A percentile compares a stretch with the other conserved stretches of the same genome.
These are phyloP conservation scores for Troglohyphantes excavatus DNA, from an alignment of 2,888 invertebrate genomes.

Conservation along the genomic window DNA sequence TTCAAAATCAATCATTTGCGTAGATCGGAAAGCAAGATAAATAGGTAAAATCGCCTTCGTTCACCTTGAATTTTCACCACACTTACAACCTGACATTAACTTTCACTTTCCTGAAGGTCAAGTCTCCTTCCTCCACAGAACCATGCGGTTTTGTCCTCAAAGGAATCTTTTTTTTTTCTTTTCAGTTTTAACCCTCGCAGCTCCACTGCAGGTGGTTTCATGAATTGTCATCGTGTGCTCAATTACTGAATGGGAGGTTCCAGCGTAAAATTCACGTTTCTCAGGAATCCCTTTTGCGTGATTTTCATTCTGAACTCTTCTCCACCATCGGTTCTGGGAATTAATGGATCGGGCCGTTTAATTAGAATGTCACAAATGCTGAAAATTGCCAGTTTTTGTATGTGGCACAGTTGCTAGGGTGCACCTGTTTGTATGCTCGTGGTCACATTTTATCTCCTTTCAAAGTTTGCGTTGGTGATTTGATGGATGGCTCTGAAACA, in stretches of 20 bases:
- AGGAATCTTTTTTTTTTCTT: background rate
- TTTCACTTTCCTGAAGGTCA: conserved; percentile 36
- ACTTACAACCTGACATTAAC: conserved; percentile 15
- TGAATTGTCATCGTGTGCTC: background rate
- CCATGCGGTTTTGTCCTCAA: background rate
- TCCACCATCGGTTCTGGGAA: too few species aligned
- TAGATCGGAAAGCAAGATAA: conserved; percentile 21
- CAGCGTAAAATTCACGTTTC: background rate
- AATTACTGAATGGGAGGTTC: background rate
- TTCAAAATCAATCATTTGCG: conserved; percentile 54
- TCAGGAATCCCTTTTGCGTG: background rate
- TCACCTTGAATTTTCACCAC: conserved; percentile 45
- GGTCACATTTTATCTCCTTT: too few species aligned
- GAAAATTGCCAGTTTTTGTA: background rate
- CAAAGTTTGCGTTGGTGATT: too few species aligned
- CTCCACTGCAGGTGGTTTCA: background rate
- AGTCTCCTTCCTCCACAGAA: background rate
- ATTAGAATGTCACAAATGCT: conserved; percentile 1
- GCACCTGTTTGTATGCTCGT: background rate
- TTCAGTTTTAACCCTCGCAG: background rate
- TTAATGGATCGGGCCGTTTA: background rate
- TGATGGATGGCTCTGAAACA: too few species aligned
- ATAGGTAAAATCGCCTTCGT: conserved; percentile 8
- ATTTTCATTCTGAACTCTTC: too few species aligned
- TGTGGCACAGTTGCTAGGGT: background rate